Conservation (phyloP, 1,140 invertebrate genomes). For the Macrostomum lignano region DNA sequence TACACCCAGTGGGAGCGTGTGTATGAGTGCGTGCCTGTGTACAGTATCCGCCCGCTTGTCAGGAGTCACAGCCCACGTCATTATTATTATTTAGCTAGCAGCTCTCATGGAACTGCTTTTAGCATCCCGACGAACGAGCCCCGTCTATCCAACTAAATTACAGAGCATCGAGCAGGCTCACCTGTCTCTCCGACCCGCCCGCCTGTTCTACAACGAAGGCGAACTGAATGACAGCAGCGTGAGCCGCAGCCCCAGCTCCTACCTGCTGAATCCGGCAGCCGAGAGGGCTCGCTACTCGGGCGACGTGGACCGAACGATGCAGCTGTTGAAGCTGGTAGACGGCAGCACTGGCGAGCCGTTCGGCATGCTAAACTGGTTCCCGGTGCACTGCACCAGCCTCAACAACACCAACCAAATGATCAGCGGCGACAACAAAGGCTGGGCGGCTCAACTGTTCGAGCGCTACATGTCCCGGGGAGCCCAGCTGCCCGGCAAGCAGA, state of each 20-base stretch:
- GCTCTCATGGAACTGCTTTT: neutral
- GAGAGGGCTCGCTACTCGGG: constrained; percentile 50
- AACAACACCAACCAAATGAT: constrained; percentile 66
- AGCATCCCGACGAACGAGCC: neutral
- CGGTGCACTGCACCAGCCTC: constrained; percentile 73
- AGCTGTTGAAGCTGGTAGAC: constrained; percentile 42
- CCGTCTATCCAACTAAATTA: no score
- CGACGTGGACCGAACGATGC: constrained; percentile 52
- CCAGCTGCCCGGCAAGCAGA: constrained; percentile 44
- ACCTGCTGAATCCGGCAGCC: constrained; percentile 46
- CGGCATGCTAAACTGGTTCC: constrained; percentile 48
- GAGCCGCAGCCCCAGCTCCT: constrained; percentile 58
- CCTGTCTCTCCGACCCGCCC: no score
- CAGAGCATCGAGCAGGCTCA: no score
- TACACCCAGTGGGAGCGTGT: no score
- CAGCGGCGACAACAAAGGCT: constrained; percentile 69
- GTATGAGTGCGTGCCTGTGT: no score
- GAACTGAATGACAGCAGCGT: constrained; percentile 50
- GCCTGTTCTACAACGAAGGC: constrained; percentile 26
- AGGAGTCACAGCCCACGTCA: no score
- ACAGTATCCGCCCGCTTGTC: no score
- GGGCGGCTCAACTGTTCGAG: constrained; percentile 54
- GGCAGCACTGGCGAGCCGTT: constrained; percentile 27
- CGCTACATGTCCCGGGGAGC: constrained; percentile 37
- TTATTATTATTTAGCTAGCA: neutral